Evolutionary conservation across 2,113 vertebrate species (phyloP), one percentile per base, ranked within the genome.

Genomic region (Trichomycterus rosablanca): DNA sequence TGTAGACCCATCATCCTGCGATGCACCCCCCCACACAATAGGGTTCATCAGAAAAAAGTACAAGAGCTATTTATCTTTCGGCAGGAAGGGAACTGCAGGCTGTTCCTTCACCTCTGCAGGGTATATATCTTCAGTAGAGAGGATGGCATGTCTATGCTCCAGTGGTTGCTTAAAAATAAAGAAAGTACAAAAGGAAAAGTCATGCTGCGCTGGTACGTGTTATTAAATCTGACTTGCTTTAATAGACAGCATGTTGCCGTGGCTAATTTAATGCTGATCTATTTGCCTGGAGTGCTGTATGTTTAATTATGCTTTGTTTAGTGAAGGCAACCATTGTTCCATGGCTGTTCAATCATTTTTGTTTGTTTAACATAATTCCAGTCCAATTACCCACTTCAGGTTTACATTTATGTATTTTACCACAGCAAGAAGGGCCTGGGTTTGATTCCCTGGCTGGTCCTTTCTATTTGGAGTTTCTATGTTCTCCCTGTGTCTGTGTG

Each of bases 31-130:
- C 20, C 19, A 19, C 43, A 34, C 53, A 60, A 45, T 28, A 37
- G 57, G 20, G 63, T 61, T 55, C 57, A 50, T 66, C 68, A 64
- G 66, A 26, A 53, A 51, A 45, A 45, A 43, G 56, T 32, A 23
- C 43, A 61, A 45, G 32, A 32, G 57, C 58, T 48, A 61, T 68
- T 57, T 54, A 61, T 68, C 66, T 61, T 57, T 48, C 66, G 14
- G n/a, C 35, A 40, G 49, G 66, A 48, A 37, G 50, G 20, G 40
- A 60, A 50, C 50, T 68, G 57, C 50, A 46, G 65, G 57, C 54
- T 69, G 44, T 50, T 11, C 69, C 57, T 74, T 57, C 63, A 43
- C 54, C 12, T 55, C 42, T 48, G 14, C 20, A 52, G 53, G 42
- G 30, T 23, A 40, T 53, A 70, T 59, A 46, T 70, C 54, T 59